Percentiles rank a stretch among this genome's conserved stretches.
Evolutionary conservation across 2,113 vertebrate species (phyloP).

Genomic region (Peromyscus polionotus): DNA sequence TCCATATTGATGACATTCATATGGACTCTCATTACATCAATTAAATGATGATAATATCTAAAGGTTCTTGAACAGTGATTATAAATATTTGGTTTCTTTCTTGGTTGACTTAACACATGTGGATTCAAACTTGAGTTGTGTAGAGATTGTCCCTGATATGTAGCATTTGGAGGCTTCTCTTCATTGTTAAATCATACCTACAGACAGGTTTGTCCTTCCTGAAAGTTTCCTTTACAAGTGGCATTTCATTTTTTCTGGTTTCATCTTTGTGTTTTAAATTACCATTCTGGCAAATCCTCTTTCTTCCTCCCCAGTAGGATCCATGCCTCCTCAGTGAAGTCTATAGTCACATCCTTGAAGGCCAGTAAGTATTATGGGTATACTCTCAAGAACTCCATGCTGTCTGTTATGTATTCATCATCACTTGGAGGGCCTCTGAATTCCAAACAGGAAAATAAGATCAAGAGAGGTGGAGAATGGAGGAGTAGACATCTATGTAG

Average conservation of each 20-base stretch:
- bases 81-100: background rate
- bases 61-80: background rate
- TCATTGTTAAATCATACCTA: background rate
- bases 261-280: background rate
- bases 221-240: background rate
- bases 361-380: background rate
- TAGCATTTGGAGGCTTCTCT: background rate
- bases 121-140: background rate
- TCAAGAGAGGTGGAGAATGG: too few species aligned
- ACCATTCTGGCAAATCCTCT: background rate
- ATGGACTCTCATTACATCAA: background rate
- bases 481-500: background rate
- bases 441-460: background rate
- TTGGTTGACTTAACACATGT: background rate
- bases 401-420: background rate
- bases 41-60: background rate
- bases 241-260: background rate
- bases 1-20: background rate
- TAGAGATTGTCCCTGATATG: background rate
- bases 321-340: background rate
- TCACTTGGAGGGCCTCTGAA: background rate
- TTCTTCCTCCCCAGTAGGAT: background rate
- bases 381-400: background rate
- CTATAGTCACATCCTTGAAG: background rate
- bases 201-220: background rate